Base-by-base conservation (phyloP, 2,113 vertebrate species). In the Harpagus bidentatus region DNA sequence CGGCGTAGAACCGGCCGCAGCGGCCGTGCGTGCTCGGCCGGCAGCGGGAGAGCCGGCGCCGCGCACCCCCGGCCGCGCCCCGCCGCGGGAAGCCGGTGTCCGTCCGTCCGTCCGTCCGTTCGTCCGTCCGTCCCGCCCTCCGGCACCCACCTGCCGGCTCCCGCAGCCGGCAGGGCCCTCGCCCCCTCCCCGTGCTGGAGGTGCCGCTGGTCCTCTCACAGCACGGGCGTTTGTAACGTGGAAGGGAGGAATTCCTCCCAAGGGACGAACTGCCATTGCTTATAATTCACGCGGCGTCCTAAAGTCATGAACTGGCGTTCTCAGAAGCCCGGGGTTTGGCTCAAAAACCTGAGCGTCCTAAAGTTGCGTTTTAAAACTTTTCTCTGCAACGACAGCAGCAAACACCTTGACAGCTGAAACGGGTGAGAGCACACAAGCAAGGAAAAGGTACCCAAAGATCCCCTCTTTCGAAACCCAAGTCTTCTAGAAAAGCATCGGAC, bases 361-460 rank as follows among this genome's bases (percentile, higher is more conserved):
- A 32, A 9, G 40, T 3, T 52, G 56, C 7, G 0, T 38, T 86
- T 81, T 38, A 48, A 53, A 80, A 61, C 17, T 80, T 61, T 52
- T 14, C 22, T 8, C 32, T 29, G 1, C 9, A 7, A 7, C 2
- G 6, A 3, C 1, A 6, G 22, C 32, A 15, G 32, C 50, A 6
- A 81, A 55, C 38, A 7, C 43, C 34, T 19, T 11, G 13, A 3
- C 23, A 31, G 6, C 2, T 55, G 36, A 58, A 83, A 58, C 1
- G 8, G 6, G 7, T 1, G 3, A 55, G 11, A 29, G 50, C 69
- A 7, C 8, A 2, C 11, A 12, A 52, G 16, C 2, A 12, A 79
- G 11, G 5, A 40, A 11, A 17, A 65, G 23, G 26, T 20, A 38
- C 47, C 47, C 34, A 31, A 47, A 55, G 31, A 73, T 67, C 17